A percentile compares a stretch with the other conserved stretches of the same genome.
Evolutionary conservation across 53 echinoderm and acorn worm genomes (phyloP).

Genomic region (Temnopleurus reevesii): DNA sequence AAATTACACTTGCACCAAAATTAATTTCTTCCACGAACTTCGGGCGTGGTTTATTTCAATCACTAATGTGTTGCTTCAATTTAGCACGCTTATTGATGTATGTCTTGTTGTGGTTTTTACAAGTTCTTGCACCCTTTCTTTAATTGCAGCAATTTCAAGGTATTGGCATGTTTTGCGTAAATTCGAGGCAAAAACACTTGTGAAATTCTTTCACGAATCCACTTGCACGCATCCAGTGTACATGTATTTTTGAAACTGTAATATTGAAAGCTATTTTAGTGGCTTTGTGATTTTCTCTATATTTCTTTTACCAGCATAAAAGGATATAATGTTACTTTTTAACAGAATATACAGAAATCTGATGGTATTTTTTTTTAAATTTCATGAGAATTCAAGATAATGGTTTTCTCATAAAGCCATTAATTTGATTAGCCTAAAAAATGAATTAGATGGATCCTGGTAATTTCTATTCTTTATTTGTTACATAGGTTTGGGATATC

Average conservation of each 20-base stretch:
- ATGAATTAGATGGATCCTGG: too few species aligned
- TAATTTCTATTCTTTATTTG: too few species aligned
- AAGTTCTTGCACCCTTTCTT: constrained; percentile 28
- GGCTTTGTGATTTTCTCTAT: not conserved
- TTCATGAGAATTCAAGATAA: too few species aligned
- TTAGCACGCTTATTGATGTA: constrained; percentile 28
- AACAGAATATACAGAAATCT: too few species aligned
- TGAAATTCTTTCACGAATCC: not conserved
- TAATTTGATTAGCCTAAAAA: too few species aligned
- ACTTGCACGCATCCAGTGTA: constrained; percentile 40
- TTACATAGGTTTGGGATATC: too few species aligned
- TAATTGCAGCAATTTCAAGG: constrained; percentile 28
- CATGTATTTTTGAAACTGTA: constrained; percentile 13
- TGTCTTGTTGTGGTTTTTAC: constrained; percentile 20
- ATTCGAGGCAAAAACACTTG: constrained; percentile 26
- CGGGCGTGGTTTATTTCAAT: constrained; percentile 8
- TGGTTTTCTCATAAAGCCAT: too few species aligned
- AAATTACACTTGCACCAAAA: not conserved
- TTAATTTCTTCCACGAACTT: not conserved
- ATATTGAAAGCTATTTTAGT: constrained; percentile 17
- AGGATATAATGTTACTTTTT: not conserved
- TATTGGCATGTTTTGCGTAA: constrained; percentile 20
- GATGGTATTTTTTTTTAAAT: too few species aligned
- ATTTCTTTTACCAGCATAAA: not conserved
- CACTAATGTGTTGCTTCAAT: constrained; percentile 15